Evolutionary conservation across 1,140 invertebrate genomes (phyloP).

Genomic region (Dinothrombium tinctorium): DNA sequence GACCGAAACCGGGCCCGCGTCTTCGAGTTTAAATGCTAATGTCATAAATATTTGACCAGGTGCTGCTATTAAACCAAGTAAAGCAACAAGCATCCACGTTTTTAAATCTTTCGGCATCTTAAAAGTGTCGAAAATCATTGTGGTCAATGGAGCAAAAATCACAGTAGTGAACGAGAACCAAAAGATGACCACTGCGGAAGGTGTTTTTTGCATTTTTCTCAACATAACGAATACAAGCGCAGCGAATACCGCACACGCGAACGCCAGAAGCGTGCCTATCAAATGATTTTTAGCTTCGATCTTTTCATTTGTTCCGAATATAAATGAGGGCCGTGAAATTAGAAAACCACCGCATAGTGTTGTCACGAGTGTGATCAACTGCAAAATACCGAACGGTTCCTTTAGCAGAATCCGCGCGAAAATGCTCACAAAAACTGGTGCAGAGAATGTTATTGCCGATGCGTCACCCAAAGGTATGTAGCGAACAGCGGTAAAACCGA

Average conservation of each 20-base stretch:
- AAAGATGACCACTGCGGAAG: conserved; percentile 70
- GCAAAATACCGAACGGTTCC: conserved; percentile 28
- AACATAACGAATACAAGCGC: conserved; percentile 49
- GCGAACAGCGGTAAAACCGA: not conserved
- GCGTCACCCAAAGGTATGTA: conserved; percentile 29
- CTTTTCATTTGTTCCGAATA: conserved; percentile 11
- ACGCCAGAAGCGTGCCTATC: conserved; percentile 1
- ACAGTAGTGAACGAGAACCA: conserved; percentile 7
- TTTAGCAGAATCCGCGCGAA: conserved; percentile 28
- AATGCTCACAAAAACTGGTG: conserved; percentile 28
- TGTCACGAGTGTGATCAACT: conserved; percentile 24
- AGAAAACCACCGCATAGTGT: conserved; percentile 26
- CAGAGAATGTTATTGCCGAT: conserved; percentile 31
- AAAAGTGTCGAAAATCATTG: not conserved
- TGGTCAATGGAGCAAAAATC: not conserved
- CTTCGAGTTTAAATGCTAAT: conserved; percentile 57
- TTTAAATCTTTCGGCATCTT: not conserved
- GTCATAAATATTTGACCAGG: conserved; percentile 61
- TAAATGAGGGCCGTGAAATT: conserved; percentile 23
- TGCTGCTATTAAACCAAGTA: conserved; percentile 31
- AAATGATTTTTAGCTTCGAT: not conserved
- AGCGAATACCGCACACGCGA: conserved; percentile 3
- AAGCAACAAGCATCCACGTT: not conserved
- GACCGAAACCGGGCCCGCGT: conserved; percentile 65
- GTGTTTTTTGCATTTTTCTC: conserved; percentile 52